These are phyloP conservation scores for Megaceryle torquata DNA, from an alignment of 2,113 vertebrate genomes.

Conservation along the genomic window DNA sequence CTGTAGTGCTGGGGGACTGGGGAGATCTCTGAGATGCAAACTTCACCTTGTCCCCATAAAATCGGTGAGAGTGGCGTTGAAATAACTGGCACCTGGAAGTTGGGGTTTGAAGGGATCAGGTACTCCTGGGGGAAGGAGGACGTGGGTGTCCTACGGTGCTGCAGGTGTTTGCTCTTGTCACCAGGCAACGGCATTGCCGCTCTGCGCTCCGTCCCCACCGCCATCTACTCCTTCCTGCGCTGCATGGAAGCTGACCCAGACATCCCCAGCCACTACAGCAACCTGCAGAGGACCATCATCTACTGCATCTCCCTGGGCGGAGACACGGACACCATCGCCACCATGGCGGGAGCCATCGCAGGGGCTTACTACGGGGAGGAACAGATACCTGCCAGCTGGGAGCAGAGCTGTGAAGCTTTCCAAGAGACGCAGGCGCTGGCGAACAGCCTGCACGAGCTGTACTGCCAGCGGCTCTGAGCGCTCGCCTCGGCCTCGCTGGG, in stretches of 20 bases:
- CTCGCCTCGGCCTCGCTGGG: no score
- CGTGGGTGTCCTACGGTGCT: background rate
- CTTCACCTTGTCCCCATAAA: background rate
- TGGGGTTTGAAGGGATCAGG: background rate
- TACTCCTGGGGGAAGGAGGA: background rate
- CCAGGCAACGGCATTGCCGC: constrained; percentile 94
- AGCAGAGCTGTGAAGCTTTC: constrained; percentile 88
- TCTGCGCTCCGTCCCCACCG: constrained; percentile 93
- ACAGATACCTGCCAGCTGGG: constrained; percentile 85
- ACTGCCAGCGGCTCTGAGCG: constrained; percentile 71
- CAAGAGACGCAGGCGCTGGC: constrained; percentile 86
- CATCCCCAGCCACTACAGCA: constrained; percentile 84
- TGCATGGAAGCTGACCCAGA: constrained; percentile 88
- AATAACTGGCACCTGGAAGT: accelerated
- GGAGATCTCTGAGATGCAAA: background rate
- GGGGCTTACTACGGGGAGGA: constrained; percentile 93
- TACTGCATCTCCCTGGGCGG: constrained; percentile 94
- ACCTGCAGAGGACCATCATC: constrained; percentile 89
- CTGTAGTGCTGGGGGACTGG: background rate
- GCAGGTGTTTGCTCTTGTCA: background rate
- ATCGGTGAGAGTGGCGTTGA: accelerated
- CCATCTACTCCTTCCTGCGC: constrained; percentile 94
- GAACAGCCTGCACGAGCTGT: constrained; percentile 80
- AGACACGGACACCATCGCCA: constrained; percentile 99
- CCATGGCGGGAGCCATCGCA: constrained; percentile 97